Base-by-base conservation (phyloP, 2,113 vertebrate species). In the Bujurquina vittata region DNA sequence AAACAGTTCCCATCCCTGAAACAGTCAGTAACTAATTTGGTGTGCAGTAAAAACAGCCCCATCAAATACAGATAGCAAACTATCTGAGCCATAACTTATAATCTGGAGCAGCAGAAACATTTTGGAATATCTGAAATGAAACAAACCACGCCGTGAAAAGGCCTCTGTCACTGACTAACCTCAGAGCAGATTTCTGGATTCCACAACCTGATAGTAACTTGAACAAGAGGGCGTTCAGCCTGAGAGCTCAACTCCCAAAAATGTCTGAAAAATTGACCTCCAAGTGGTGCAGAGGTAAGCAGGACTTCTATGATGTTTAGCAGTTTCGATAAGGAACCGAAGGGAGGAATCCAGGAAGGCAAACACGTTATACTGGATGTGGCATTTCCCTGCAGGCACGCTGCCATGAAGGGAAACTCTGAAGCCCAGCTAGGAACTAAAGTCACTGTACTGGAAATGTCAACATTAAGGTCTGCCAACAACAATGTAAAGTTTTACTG, bases 391-490 rank as follows among this genome's bases (percentile, higher is more conserved):
- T 82, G 59, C 84, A 84, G 69, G 23, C 81, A 74, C 76, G 52
- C 35, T 46, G 15, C 37, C 29, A 76, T 77, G 87, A 72, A 88
- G 78, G 81, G 84, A 88, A 79, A 79, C 80, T n/a, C 22, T 57
- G 79, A 84, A 88, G 81, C 84, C 78, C 77, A 18, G 60, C 52
- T 43, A 62, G 78, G 73, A 84, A 78, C 60, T 78, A 63, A 35
- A 72, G 84, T 75, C 78, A 91, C 58, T 90, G 81, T 84, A 84
- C 43, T 86, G 83, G 76, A 89, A 93, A 94, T 77, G 88, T 90
- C 86, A 93, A 92, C 83, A 90, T 23, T 18, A 58, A 43, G 56
- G 57, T 84, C 88, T 77, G 87, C 89, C 89, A 90, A 93, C 75
- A 81, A 84, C 54, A 88, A 84, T 75, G 75, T 73, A 81, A 85